These are phyloP conservation scores for Oncorhynchus clarkii DNA, from an alignment of 2,113 vertebrate species.

Conservation along the genomic window DNA sequence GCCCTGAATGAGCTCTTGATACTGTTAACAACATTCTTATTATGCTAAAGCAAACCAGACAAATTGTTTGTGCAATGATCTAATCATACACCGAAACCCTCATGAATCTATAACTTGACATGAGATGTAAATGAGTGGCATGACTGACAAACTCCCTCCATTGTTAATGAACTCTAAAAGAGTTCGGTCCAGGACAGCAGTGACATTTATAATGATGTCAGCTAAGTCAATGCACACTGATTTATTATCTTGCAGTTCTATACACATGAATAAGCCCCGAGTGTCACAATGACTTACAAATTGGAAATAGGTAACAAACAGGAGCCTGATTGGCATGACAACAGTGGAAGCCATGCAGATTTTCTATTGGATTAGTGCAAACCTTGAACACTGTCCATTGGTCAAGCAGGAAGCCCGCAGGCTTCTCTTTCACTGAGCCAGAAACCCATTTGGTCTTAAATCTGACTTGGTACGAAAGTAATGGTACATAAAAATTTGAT, in stretches of 20 bases:
- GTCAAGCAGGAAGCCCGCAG: no score
- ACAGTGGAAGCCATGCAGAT: neutral
- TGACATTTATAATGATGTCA: neutral
- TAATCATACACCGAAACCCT: neutral
- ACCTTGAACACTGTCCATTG: neutral
- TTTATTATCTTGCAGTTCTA: neutral
- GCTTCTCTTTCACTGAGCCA: no score
- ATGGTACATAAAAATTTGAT: no score
- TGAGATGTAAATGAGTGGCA: neutral
- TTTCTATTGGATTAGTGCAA: neutral
- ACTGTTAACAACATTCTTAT: neutral
- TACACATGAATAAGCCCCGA: neutral
- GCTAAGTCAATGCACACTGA: neutral
- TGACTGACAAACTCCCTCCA: neutral
- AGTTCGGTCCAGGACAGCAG: neutral
- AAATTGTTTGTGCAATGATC: neutral
- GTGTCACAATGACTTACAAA: conserved; percentile 8
- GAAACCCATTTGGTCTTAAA: no score
- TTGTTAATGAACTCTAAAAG: neutral
- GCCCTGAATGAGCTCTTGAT: neutral
- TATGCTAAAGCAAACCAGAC: neutral
- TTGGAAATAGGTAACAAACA: conserved; percentile 10
- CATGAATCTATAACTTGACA: neutral
- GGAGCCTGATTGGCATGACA: neutral
- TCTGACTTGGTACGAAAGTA: no score